These are phyloP conservation scores for Dione juno DNA, from an alignment of 2,888 invertebrate genomes.

Conservation along the genomic window DNA sequence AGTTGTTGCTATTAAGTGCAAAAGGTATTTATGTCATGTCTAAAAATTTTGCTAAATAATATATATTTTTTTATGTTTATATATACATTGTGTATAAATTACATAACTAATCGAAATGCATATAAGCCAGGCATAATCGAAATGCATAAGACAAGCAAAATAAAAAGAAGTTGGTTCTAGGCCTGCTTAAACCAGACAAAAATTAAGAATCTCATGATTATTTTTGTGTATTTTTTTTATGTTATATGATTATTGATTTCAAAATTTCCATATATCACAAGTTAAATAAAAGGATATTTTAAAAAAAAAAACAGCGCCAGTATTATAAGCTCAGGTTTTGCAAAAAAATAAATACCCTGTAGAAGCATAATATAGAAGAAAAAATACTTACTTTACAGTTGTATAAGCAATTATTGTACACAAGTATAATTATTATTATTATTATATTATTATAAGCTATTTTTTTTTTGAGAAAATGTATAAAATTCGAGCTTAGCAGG, in stretches of 20 bases:
- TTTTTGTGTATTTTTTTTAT: neutral
- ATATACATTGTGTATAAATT: neutral
- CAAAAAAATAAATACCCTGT: conserved; percentile 14
- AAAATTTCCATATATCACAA: neutral
- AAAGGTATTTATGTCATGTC: conserved; percentile 9
- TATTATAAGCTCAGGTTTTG: conserved; percentile 7
- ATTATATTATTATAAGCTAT: no score
- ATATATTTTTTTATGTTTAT: neutral
- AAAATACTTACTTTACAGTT: conserved; percentile 9
- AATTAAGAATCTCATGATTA: neutral
- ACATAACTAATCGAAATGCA: neutral
- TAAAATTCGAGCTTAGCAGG: no score
- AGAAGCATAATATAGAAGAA: neutral
- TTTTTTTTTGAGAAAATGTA: no score
- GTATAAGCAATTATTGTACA: conserved; percentile 8
- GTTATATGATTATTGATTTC: conserved; percentile 8
- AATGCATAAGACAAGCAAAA: conserved; percentile 2
- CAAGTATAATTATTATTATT: neutral
- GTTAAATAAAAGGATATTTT: neutral
- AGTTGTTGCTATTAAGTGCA: conserved; percentile 16
- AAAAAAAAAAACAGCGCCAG: conserved; percentile 19
- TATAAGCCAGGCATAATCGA: conserved; percentile 1
- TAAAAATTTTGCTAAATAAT: conserved; percentile 6
- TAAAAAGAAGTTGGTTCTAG: neutral
- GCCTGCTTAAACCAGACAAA: conserved; percentile 18